Conservation (phyloP, 2,888 invertebrate genomes). For the Aricia artaxerxes region DNA sequence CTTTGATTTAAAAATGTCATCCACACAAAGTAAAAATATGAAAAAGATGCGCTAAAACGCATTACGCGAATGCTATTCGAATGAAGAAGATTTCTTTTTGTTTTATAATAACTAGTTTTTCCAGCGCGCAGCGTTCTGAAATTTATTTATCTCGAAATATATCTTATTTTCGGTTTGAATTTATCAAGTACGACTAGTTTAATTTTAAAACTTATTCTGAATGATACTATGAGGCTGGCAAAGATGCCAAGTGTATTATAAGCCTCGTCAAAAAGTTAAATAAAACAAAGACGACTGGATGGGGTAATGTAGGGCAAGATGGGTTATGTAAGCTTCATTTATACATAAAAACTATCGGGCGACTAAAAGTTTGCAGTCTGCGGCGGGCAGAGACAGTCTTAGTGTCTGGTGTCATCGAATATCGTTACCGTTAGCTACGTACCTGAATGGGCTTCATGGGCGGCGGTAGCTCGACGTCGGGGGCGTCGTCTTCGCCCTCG, state of each 20-base stretch:
- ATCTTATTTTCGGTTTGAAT: background rate
- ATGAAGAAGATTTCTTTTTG: background rate
- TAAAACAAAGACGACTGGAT: no score
- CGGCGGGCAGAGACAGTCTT: no score
- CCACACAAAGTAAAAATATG: background rate
- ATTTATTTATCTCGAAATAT: background rate
- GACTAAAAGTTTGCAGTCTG: no score
- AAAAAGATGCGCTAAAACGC: background rate
- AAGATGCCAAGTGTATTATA: no score
- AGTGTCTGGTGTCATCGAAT: background rate
- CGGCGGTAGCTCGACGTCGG: constrained; percentile 91
- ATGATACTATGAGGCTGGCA: no score
- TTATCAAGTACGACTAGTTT: background rate
- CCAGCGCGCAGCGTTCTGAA: background rate
- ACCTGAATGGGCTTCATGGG: constrained; percentile 98
- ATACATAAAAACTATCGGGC: no score
- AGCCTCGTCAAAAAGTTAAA: no score
- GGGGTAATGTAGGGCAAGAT: no score
- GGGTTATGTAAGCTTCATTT: no score
- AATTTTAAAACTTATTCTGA: no score
- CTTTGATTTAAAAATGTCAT: background rate
- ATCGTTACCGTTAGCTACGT: constrained; percentile 32
- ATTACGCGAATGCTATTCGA: background rate
- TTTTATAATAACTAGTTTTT: background rate
- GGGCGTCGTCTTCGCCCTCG: constrained; percentile 87